Evolutionary conservation across 1,140 invertebrate species (phyloP).

Genomic region (Mylabris phalerata): DNA sequence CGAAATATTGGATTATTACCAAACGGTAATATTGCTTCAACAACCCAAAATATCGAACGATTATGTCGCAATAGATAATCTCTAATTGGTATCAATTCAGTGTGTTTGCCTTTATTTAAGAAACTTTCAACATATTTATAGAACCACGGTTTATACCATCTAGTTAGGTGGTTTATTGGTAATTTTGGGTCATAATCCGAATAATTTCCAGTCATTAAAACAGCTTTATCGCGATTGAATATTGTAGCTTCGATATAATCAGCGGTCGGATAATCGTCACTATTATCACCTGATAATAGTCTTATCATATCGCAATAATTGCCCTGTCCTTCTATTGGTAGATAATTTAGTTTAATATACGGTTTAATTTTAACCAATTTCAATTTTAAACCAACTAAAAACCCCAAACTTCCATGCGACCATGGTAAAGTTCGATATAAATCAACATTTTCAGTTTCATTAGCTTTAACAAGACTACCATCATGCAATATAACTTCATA

Average conservation of each 20-base stretch:
- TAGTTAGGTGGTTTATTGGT: conserved; percentile 45
- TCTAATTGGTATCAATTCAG: conserved; percentile 49
- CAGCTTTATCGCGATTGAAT: conserved; percentile 47
- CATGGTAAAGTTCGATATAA: conserved; percentile 49
- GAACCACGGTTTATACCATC: conserved; percentile 58
- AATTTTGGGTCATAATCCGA: conserved; percentile 37
- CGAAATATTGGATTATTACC: conserved; percentile 45
- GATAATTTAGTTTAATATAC: conserved; percentile 49
- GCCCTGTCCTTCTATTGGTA: conserved; percentile 46
- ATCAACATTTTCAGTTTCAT: conserved; percentile 43
- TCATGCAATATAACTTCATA: conserved; percentile 51
- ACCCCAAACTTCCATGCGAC: conserved; percentile 52
- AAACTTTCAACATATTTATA: conserved; percentile 56
- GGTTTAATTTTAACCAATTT: conserved; percentile 47
- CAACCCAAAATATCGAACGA: conserved; percentile 52
- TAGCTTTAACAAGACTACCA: conserved; percentile 45
- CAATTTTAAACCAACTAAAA: conserved; percentile 48
- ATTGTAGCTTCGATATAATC: conserved; percentile 53
- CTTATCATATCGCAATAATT: conserved; percentile 49
- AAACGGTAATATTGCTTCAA: conserved; percentile 49
- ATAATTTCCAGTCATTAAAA: conserved; percentile 50
- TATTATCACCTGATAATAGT: conserved; percentile 39
- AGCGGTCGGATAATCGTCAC: conserved; percentile 29
- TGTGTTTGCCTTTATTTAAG: conserved; percentile 40
- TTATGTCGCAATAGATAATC: conserved; percentile 52